phyloP scores from a whole-genome alignment of 2,113 vertebrate species.

The Columba livia region DNA sequence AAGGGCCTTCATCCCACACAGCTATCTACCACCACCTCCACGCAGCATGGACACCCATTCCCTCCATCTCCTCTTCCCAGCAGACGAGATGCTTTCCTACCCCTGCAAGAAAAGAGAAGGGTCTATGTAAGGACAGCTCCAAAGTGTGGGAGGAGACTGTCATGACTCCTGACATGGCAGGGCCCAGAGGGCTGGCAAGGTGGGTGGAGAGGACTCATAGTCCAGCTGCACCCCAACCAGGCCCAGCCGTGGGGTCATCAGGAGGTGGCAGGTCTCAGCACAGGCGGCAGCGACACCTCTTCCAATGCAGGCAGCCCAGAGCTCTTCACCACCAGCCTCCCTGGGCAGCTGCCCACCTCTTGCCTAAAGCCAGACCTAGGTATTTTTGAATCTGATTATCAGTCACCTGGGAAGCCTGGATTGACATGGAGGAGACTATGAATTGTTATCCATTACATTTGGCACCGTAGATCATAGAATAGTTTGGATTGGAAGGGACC shows the following conservation, averaged over 20 bases:
- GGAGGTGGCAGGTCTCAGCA: not conserved
- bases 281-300: not conserved
- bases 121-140: not conserved
- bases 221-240: not conserved
- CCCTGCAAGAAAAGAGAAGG: not conserved
- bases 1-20: not conserved
- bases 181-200: not conserved
- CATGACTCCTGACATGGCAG: not conserved
- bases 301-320: fast-evolving
- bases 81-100: not conserved
- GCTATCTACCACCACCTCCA: not conserved
- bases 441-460: not conserved
- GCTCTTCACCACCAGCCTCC: not conserved
- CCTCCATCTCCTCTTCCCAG: not conserved
- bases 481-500: no score
- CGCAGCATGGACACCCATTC: fast-evolving
- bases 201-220: not conserved
- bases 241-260: not conserved
- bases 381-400: not conserved
- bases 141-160: fast-evolving
- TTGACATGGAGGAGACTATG: not conserved
- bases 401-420: not conserved
- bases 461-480: not conserved
- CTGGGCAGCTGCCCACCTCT: not conserved
- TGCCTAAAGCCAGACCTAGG: not conserved